These are phyloP conservation scores for Passer domesticus DNA, from an alignment of 2,113 vertebrate genomes.

Conservation along the genomic window DNA sequence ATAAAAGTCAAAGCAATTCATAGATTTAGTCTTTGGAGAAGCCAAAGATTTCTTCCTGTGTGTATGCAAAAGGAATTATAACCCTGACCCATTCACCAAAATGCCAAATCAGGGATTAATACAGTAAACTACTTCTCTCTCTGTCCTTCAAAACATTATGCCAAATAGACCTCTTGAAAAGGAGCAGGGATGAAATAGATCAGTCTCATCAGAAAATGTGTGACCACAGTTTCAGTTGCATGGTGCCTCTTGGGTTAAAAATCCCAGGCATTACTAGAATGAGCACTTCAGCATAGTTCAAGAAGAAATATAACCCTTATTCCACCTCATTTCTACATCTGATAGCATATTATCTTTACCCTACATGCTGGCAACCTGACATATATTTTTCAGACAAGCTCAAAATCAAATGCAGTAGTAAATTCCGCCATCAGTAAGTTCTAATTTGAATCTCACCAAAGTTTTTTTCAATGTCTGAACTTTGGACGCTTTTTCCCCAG, in stretches of 20 bases:
- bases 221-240: background rate
- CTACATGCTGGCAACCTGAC: background rate
- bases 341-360: background rate
- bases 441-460: background rate
- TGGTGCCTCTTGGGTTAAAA: background rate
- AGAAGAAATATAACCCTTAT: background rate
- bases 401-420: background rate
- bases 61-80: background rate
- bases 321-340: background rate
- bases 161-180: background rate
- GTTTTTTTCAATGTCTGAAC: background rate
- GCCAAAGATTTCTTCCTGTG: background rate
- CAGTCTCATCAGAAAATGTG: background rate
- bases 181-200: background rate
- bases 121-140: background rate
- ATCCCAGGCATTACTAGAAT: background rate
- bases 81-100: background rate
- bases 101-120: background rate
- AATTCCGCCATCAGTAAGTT: background rate
- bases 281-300: background rate
- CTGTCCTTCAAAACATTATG: background rate
- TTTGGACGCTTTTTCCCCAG: background rate
- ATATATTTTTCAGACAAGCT: background rate
- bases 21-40: background rate
- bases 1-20: background rate